Evolutionary conservation across 2,888 invertebrate genomes (phyloP).

Genomic region (Harpalus rubripes): DNA sequence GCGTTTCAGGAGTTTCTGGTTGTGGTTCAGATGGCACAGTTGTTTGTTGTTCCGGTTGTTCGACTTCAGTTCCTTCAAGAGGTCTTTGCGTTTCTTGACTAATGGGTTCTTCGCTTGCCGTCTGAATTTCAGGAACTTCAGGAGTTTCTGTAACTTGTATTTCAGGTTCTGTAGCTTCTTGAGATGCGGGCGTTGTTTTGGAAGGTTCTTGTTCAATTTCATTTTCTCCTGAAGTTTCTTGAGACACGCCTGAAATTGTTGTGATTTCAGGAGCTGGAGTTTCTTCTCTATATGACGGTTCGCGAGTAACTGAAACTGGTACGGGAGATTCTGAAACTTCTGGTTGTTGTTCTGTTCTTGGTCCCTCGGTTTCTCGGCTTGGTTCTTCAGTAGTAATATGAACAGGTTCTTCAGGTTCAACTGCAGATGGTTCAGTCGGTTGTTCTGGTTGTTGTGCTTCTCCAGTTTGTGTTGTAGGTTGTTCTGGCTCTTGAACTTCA

Average conservation of each 20-base stretch:
- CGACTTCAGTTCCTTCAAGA: conserved; percentile 26
- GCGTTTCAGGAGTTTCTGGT: conserved; percentile 28
- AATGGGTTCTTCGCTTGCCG: conserved; percentile 62
- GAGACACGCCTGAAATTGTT: conserved; percentile 43
- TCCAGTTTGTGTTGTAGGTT: conserved; percentile 28
- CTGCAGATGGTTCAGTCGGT: conserved; percentile 1
- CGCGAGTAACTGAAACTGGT: conserved; percentile 6
- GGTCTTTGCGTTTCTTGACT: conserved; percentile 49
- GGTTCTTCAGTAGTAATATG: conserved; percentile 22
- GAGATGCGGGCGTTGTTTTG: conserved; percentile 40
- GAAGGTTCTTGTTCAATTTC: conserved; percentile 66
- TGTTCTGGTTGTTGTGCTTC: conserved; percentile 11
- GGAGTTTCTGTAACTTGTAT: conserved; percentile 59
- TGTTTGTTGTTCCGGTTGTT: conserved; percentile 16
- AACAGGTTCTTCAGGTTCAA: conserved; percentile 11
- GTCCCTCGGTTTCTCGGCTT: neutral
- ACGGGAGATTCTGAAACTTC: conserved; percentile 47
- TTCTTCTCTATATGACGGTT: conserved; percentile 48
- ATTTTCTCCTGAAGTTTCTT: conserved; percentile 59
- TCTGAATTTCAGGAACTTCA: conserved; percentile 66
- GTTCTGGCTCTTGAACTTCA: conserved; percentile 60
- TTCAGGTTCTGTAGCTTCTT: conserved; percentile 62
- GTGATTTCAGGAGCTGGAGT: conserved; percentile 40
- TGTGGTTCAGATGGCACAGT: neutral
- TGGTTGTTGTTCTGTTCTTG: conserved; percentile 11